Evolutionary conservation across 2,888 invertebrate species (phyloP).

Genomic region (Xylota segnis): DNA sequence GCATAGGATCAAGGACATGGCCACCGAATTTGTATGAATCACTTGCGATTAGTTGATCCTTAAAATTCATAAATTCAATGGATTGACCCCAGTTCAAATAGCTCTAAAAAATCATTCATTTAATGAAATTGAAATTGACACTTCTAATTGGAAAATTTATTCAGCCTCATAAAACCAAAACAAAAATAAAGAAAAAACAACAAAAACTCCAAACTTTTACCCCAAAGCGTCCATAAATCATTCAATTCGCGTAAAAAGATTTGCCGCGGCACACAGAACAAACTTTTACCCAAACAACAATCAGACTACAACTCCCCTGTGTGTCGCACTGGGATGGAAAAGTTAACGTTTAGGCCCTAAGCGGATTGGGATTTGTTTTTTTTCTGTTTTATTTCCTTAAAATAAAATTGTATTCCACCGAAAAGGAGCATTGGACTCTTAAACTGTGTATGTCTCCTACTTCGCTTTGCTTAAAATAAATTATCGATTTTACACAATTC

Average conservation of each 20-base stretch:
- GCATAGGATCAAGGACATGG: too few relatives aligned
- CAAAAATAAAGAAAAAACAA: constrained; percentile 4
- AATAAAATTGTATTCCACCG: constrained; percentile 52
- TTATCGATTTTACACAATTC: constrained; percentile 52
- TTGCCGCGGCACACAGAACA: constrained; percentile 39
- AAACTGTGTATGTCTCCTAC: constrained; percentile 3
- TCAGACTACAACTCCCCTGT: constrained; percentile 33
- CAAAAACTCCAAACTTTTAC: constrained; percentile 1
- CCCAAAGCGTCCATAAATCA: constrained; percentile 56
- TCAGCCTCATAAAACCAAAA: constrained; percentile 9
- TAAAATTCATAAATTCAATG: not conserved
- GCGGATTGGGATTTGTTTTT: constrained; percentile 53
- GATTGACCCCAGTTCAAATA: not conserved
- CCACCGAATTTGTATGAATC: not conserved
- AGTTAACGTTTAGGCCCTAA: constrained; percentile 59
- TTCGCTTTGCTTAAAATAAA: constrained; percentile 16
- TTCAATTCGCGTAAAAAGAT: constrained; percentile 60
- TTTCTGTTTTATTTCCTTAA: not conserved
- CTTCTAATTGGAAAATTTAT: constrained; percentile 60
- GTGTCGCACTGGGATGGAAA: constrained; percentile 21
- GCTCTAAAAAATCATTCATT: constrained; percentile 2
- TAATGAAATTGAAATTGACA: constrained; percentile 53
- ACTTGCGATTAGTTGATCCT: not conserved
- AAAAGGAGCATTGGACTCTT: constrained; percentile 35
- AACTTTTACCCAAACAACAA: constrained; percentile 51